These are phyloP conservation scores for Crossocerus cetratus DNA, from an alignment of 2,888 invertebrate genomes.

Conservation along the genomic window DNA sequence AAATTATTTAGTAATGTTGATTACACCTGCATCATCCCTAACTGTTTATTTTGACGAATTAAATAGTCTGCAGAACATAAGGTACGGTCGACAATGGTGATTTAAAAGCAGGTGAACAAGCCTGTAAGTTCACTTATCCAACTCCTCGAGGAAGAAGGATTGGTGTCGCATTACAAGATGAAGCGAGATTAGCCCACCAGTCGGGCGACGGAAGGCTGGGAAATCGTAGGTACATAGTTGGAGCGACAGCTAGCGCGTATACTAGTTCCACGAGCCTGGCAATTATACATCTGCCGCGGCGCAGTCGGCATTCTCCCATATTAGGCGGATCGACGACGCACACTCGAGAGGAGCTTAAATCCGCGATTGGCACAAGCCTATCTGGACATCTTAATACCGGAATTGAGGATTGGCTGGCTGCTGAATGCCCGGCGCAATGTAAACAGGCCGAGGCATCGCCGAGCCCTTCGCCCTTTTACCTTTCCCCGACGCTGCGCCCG, in stretches of 20 bases:
- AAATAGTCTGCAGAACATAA: no score
- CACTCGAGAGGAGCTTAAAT: slow-evolving; percentile 39
- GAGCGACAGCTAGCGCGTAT: no score
- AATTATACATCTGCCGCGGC: slow-evolving; percentile 57
- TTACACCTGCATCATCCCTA: no score
- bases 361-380: slow-evolving; percentile 55
- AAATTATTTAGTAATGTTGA: no score
- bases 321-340: slow-evolving; percentile 45
- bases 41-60: no score
- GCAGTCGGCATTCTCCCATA: slow-evolving; percentile 29
- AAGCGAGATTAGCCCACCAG: not conserved
- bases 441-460: slow-evolving; percentile 34
- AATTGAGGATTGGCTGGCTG: slow-evolving; percentile 47
- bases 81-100: no score
- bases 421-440: slow-evolving; percentile 56
- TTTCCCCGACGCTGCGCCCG: slow-evolving; percentile 39
- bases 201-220: slow-evolving; percentile 2
- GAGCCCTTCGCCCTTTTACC: slow-evolving; percentile 33
- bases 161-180: no score
- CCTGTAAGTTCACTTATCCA: no score
- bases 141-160: no score
- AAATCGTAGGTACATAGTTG: slow-evolving; percentile 29
- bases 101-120: no score
- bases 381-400: slow-evolving; percentile 69
- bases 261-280: slow-evolving; percentile 16